Evolutionary conservation across 1,140 invertebrate species (phyloP).

Genomic region (Adelges cooleyi): DNA sequence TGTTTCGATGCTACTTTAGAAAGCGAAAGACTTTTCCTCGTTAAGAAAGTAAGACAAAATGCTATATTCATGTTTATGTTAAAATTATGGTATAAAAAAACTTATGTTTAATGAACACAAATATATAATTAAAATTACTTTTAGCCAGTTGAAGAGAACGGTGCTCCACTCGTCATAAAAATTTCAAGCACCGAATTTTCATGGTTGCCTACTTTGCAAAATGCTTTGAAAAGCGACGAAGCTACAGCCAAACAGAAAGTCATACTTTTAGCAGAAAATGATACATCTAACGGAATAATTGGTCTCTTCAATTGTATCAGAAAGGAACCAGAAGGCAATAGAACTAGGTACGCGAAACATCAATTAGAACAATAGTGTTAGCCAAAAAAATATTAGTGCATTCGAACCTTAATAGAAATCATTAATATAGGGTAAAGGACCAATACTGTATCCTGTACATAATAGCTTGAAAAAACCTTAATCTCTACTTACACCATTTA

Average conservation of each 20-base stretch:
- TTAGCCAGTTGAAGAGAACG: conserved; percentile 12
- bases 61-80: neutral
- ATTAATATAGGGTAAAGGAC: too few species aligned
- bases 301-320: conserved; percentile 69
- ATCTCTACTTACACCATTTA: too few species aligned
- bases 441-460: too few species aligned
- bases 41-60: conserved; percentile 21
- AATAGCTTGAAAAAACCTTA: too few species aligned
- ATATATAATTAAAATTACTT: neutral
- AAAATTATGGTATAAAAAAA: neutral
- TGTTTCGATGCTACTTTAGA: conserved; percentile 17
- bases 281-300: conserved; percentile 61
- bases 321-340: conserved; percentile 54
- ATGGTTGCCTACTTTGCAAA: conserved; percentile 46
- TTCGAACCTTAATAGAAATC: too few species aligned
- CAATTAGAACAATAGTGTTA: too few species aligned
- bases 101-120: neutral
- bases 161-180: conserved; percentile 33
- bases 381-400: too few species aligned
- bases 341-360: conserved; percentile 36
- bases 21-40: conserved; percentile 23
- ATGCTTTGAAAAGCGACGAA: conserved; percentile 44
- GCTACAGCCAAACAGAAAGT: conserved; percentile 38
- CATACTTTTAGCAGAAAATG: conserved; percentile 48
- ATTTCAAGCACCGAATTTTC: conserved; percentile 38